Conservation (phyloP, 2,888 invertebrate genomes). For the Amphipoea lucens region DNA sequence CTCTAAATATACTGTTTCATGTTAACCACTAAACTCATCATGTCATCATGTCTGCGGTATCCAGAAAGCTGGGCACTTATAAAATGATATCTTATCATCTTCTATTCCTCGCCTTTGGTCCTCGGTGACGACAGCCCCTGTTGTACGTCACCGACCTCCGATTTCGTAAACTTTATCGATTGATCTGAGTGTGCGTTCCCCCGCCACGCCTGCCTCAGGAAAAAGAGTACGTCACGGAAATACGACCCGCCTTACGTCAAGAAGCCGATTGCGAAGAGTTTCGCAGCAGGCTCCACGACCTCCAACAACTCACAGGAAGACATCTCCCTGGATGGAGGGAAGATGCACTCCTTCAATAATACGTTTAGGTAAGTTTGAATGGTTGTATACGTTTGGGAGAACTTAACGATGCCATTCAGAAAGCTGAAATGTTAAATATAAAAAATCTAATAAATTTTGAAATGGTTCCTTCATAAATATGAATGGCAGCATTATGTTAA, state of each 20-base stretch:
- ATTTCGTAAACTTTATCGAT: conserved; percentile 88
- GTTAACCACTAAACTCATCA: background rate
- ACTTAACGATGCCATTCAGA: conserved; percentile 34
- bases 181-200: conserved; percentile 90
- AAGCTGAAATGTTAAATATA: background rate
- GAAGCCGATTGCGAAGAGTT: conserved; percentile 94
- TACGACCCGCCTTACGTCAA: conserved; percentile 96
- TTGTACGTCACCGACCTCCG: conserved; percentile 63
- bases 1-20: background rate
- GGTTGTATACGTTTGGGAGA: conserved; percentile 31
- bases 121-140: conserved; percentile 58
- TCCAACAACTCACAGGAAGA: conserved; percentile 95
- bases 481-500: conserved; percentile 44
- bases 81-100: conserved; percentile 58
- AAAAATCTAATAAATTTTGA: background rate
- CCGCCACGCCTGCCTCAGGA: conserved; percentile 92
- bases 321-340: conserved; percentile 94
- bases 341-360: conserved; percentile 95
- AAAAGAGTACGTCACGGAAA: conserved; percentile 96
- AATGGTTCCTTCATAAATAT: background rate
- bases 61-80: background rate
- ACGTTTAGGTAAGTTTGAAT: conserved; percentile 92
- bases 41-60: background rate
- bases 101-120: conserved; percentile 68
- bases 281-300: conserved; percentile 91